These are phyloP conservation scores for Micromussa lordhowensis DNA, from an alignment of 92 coral and sea anemone genomes.

Conservation along the genomic window DNA sequence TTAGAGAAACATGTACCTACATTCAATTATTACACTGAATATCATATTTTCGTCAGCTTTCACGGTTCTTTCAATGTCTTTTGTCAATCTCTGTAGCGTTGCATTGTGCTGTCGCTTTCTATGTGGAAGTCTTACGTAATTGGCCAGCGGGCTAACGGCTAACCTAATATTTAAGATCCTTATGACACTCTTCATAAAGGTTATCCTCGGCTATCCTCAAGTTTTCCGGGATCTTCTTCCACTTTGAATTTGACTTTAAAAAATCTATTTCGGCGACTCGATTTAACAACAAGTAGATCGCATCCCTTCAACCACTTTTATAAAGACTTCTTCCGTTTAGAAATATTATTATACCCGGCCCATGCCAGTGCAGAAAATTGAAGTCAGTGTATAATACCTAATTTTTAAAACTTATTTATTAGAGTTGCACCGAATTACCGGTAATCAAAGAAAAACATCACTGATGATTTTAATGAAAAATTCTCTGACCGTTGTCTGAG, in stretches of 20 bases:
- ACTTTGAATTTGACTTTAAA: no score
- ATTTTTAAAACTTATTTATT: neutral
- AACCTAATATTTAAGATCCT: neutral
- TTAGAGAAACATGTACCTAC: neutral
- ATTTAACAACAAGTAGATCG: neutral
- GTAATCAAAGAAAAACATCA: neutral
- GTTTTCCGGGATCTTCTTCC: no score
- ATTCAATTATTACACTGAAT: neutral
- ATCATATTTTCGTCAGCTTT: neutral
- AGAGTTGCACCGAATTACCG: neutral
- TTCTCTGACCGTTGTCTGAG: neutral
- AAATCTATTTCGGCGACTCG: neutral
- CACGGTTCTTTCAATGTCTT: neutral
- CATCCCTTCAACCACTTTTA: neutral
- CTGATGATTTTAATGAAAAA: neutral
- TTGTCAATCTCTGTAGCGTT: neutral
- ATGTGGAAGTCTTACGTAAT: neutral
- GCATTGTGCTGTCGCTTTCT: neutral
- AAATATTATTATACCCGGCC: no score
- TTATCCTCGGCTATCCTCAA: no score
- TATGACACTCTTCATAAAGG: neutral
- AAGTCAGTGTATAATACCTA: neutral
- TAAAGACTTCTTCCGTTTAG: neutral
- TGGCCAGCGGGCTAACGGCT: neutral
- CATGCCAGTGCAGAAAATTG: no score